These are phyloP conservation scores for Gymnocypris eckloni DNA, from an alignment of 2,797 vertebrate genomes.

Conservation along the genomic window DNA sequence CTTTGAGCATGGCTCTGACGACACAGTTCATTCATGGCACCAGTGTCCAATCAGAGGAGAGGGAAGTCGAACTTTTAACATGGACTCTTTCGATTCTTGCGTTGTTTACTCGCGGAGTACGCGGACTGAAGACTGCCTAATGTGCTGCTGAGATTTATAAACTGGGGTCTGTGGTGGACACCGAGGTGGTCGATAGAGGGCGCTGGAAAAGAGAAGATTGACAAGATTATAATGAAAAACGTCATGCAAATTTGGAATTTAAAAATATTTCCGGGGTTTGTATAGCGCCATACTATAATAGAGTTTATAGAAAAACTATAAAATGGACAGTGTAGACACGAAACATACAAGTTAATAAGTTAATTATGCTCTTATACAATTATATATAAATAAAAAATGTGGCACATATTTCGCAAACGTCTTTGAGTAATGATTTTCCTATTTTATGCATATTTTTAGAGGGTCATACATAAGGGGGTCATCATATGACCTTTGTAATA, in stretches of 20 bases:
- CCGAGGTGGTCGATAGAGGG: not conserved
- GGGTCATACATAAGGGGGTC: not conserved
- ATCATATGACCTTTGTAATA: not conserved
- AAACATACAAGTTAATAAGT: not conserved
- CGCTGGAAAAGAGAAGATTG: not conserved
- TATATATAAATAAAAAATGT: not conserved
- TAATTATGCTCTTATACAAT: not conserved
- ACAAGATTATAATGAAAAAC: not conserved
- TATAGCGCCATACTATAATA: not conserved
- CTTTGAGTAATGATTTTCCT: not conserved
- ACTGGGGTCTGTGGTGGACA: not conserved
- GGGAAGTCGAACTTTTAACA: conserved; percentile 5
- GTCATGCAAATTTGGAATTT: not conserved
- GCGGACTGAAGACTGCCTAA: not conserved
- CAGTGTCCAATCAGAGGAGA: conserved; percentile 51
- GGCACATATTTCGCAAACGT: not conserved
- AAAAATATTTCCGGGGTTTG: not conserved
- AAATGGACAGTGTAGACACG: not conserved
- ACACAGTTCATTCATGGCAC: conserved; percentile 39
- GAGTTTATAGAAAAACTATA: too few relatives aligned
- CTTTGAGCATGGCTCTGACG: conserved; percentile 18
- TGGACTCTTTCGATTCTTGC: not conserved
- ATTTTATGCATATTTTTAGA: not conserved
- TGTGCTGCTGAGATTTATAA: not conserved
- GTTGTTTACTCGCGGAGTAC: not conserved